phyloP scores from a whole-genome alignment of 1,140 invertebrate genomes.

The Heterodera schachtii region DNA sequence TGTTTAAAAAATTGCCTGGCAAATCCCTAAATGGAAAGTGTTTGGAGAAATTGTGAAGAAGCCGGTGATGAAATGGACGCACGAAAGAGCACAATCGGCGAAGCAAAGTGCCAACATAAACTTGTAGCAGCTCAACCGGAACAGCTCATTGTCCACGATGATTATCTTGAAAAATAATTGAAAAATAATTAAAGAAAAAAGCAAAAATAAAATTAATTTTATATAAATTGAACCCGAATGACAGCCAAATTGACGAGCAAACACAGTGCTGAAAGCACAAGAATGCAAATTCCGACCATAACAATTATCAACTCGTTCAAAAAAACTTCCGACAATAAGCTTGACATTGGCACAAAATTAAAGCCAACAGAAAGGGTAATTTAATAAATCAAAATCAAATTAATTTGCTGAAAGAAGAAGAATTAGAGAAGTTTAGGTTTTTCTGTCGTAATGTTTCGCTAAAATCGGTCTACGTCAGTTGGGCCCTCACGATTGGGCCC shows the following conservation, averaged over 20 bases:
- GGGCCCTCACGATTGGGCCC: no score
- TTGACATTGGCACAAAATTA: no score
- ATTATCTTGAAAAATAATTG: constrained; percentile 6
- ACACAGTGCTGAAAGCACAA: background rate
- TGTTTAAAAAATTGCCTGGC: background rate
- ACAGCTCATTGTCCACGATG: background rate
- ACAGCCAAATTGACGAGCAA: background rate
- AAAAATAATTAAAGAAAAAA: background rate
- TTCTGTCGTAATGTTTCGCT: no score
- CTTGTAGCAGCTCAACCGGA: constrained; percentile 14
- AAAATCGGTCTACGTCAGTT: no score
- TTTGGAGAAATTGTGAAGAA: constrained; percentile 17
- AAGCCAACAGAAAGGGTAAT: no score
- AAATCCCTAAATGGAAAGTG: background rate
- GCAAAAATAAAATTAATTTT: background rate
- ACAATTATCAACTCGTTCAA: no score
- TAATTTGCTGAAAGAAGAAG: no score
- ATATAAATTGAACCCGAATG: background rate
- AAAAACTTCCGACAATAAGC: no score
- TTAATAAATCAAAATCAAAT: no score
- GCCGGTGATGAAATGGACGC: constrained; percentile 14
- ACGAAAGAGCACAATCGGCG: background rate
- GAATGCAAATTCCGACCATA: no score
- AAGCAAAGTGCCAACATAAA: constrained; percentile 13
- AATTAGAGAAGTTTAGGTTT: no score